These are phyloP conservation scores for Eubasilissa splendida DNA, from an alignment of 2,888 invertebrate species.

Conservation along the genomic window DNA sequence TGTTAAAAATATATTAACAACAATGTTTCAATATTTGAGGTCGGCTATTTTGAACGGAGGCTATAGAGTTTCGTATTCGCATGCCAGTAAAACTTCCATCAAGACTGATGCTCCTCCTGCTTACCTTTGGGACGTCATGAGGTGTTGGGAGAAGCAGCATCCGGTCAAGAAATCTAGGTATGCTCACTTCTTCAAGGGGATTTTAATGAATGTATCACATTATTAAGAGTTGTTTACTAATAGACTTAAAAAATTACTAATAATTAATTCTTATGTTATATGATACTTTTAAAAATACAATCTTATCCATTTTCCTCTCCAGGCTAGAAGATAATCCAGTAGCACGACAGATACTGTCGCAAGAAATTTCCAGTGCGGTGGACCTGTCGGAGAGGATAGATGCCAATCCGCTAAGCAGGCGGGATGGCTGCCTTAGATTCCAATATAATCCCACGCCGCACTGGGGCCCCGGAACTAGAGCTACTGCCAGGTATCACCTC, in stretches of 20 bases:
- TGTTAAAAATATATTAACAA: neutral
- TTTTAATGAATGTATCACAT: too few species aligned
- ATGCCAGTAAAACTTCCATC: slow-evolving; percentile 88
- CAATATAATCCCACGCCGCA: slow-evolving; percentile 88
- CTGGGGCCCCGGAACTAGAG: slow-evolving; percentile 94
- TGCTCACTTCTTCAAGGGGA: slow-evolving; percentile 12
- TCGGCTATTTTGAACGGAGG: slow-evolving; percentile 94
- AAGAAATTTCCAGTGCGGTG: slow-evolving; percentile 67
- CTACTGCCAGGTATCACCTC: slow-evolving; percentile 77
- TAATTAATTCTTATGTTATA: too few species aligned
- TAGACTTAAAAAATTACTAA: too few species aligned
- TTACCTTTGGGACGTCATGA: slow-evolving; percentile 93
- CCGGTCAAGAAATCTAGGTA: slow-evolving; percentile 78
- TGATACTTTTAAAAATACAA: neutral
- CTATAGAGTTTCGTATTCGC: slow-evolving; percentile 92
- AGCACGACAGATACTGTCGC: slow-evolving; percentile 73
- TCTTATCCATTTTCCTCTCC: slow-evolving; percentile 39
- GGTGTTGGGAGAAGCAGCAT: slow-evolving; percentile 83
- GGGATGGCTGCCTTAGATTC: slow-evolving; percentile 82
- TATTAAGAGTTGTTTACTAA: too few species aligned
- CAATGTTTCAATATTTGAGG: slow-evolving; percentile 68
- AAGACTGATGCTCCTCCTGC: slow-evolving; percentile 93
- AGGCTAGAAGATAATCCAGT: slow-evolving; percentile 69
- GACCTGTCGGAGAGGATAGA: slow-evolving; percentile 73
- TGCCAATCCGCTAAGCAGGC: slow-evolving; percentile 87